Percentiles rank a stretch among this genome's conserved stretches.
Conservation (phyloP, 2,797 vertebrate species). For the Eupleurogrammus muticus region DNA sequence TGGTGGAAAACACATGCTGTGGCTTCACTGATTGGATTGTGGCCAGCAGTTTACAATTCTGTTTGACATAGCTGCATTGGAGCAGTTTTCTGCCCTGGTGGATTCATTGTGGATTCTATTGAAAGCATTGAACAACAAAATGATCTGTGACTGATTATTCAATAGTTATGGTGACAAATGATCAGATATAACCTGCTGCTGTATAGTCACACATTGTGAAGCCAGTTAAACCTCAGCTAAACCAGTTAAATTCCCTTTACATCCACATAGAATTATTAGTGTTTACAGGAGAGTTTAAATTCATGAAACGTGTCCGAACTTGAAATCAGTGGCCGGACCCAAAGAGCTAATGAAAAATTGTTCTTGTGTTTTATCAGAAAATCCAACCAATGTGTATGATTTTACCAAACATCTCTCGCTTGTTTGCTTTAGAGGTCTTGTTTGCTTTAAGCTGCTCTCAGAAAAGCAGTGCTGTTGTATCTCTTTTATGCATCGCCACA, state of each 20-base stretch:
- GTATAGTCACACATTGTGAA: slow-evolving; percentile 46
- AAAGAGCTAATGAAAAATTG: slow-evolving; percentile 65
- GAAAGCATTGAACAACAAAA: slow-evolving; percentile 21
- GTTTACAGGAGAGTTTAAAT: slow-evolving; percentile 66
- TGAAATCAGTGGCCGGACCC: slow-evolving; percentile 65
- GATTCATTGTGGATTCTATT: slow-evolving; percentile 14
- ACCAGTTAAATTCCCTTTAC: slow-evolving; percentile 8
- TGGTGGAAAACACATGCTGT: slow-evolving; percentile 45
- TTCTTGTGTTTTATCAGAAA: slow-evolving; percentile 47
- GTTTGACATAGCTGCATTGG: slow-evolving; percentile 6
- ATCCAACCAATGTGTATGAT: slow-evolving; percentile 36
- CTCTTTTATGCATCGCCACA: slow-evolving; percentile 64
- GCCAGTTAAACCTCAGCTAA: slow-evolving; percentile 12
- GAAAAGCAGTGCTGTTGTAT: slow-evolving; percentile 51
- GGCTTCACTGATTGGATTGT: slow-evolving; percentile 45
- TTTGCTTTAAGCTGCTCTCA: slow-evolving; percentile 71
- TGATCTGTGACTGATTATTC: slow-evolving; percentile 27
- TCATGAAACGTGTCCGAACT: slow-evolving; percentile 40
- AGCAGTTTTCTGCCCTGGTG: slow-evolving; percentile 12
- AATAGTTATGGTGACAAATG: slow-evolving; percentile 27
- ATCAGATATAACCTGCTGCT: slow-evolving; percentile 22
- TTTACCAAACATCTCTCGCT: slow-evolving; percentile 62
- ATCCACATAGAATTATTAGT: slow-evolving; percentile 40
- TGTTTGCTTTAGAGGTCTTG: slow-evolving; percentile 67
- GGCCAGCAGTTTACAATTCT: slow-evolving; percentile 21